Base-by-base conservation (phyloP, 1,140 invertebrate species). In the Mya arenaria region DNA sequence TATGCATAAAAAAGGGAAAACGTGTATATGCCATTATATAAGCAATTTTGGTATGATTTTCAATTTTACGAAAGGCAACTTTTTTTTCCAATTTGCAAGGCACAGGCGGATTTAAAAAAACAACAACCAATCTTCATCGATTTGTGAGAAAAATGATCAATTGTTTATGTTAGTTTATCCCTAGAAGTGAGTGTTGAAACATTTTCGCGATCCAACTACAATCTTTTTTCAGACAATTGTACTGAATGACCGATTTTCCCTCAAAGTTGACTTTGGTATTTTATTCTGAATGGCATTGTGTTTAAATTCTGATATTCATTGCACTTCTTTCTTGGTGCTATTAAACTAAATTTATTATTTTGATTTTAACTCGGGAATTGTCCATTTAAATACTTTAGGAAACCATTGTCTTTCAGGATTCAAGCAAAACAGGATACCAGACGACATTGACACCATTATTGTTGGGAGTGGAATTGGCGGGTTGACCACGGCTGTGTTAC, bases 391-490 rank as follows among this genome's bases (percentile, higher is more conserved):
- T 68, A 15, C 30, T 28, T 83, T 28, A 71, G n/a, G n/a, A n/a
- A n/a, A n/a, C n/a, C n/a, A n/a, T n/a, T 77, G 25, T 66, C 44
- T 78, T 66, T 30, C 83, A 91, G 90, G 87, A 68, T 91, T 92
- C 79, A 87, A 84, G 39, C 34, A 44, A 30, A 63, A 78, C 17
- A 85, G 85, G 72, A 82, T 92, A 4, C 90, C 90, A 52, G 84
- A 88, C 15, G 85, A 91, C n/a, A 58, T 92, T 32, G 92, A 93
- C 86, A 92, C 89, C n/a, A 91, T 93, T 39, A 84, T 93, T 0
- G 90, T 93, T 36, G 93, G 93, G 23, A 92, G 90, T 87, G 93
- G 93, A 19, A 90, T 91, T 56, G 92, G 92, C 5, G 92, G 92
- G 0, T 62, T 93, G 41, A 83, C 90, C 3, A 82, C 90, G 17